These are phyloP conservation scores for Phocoena sinus DNA, from an alignment of 2,113 vertebrate species.

Conservation along the genomic window DNA sequence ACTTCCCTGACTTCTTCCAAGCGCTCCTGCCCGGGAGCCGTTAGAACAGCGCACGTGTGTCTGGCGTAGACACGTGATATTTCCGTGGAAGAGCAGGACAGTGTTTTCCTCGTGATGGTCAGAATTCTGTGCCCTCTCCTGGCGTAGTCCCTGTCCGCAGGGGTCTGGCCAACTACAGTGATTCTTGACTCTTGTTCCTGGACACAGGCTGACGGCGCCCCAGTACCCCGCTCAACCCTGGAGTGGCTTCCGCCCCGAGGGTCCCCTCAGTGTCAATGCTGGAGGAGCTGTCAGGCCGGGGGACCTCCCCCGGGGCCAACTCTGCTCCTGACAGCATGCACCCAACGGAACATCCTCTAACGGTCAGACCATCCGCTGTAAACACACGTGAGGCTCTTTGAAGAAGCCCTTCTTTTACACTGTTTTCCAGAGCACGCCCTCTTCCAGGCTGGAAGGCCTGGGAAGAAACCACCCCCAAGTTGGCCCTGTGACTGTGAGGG, in stretches of 20 bases:
- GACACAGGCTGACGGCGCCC: neutral
- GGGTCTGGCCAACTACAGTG: neutral
- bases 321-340: neutral
- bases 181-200: neutral
- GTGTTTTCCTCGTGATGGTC: neutral
- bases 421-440: neutral
- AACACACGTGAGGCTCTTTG: neutral
- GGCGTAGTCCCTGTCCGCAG: neutral
- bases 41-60: neutral
- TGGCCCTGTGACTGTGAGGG: neutral
- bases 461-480: neutral
- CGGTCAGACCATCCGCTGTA: neutral
- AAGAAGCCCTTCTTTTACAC: neutral
- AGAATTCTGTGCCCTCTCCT: neutral
- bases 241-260: neutral
- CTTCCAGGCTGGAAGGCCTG: neutral
- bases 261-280: fast-evolving
- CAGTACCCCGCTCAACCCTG: neutral
- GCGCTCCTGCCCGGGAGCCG: neutral
- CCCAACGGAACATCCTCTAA: neutral
- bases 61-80: neutral
- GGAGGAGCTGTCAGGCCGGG: neutral
- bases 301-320: neutral
- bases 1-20: neutral
- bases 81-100: neutral